A percentile compares a stretch with the other conserved stretches of the same genome.
phyloP scores from a whole-genome alignment of 2,888 invertebrate genomes.

The Agriopis marginaria region DNA sequence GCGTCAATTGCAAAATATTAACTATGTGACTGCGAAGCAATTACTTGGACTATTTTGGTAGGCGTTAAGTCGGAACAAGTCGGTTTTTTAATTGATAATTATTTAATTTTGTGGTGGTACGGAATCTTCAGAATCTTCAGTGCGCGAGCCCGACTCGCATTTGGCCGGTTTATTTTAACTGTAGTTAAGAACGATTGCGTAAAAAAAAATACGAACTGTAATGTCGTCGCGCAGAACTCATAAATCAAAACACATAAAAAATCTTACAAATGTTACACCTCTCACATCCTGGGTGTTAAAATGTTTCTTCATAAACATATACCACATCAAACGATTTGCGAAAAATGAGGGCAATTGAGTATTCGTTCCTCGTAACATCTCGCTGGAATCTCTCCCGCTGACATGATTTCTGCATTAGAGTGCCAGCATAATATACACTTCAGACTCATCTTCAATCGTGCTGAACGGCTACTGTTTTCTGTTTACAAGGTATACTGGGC shows the following conservation, averaged over 20 bases:
- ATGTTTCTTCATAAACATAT: slow-evolving; percentile 27
- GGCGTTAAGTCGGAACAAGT: no score
- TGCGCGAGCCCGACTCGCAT: no score
- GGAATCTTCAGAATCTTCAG: no score
- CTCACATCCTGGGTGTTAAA: slow-evolving; percentile 24
- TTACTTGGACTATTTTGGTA: no score
- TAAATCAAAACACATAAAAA: slow-evolving; percentile 28
- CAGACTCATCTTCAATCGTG: background rate
- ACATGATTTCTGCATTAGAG: slow-evolving; percentile 34
- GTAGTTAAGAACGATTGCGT: background rate
- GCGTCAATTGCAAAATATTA: no score
- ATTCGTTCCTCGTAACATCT: slow-evolving; percentile 25
- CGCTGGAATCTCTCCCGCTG: slow-evolving; percentile 22
- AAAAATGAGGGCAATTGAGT: slow-evolving; percentile 34
- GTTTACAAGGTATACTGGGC: background rate
- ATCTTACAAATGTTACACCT: slow-evolving; percentile 18
- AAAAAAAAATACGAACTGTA: background rate
- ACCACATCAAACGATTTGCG: slow-evolving; percentile 33
- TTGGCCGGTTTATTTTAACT: no score
- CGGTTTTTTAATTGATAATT: no score
- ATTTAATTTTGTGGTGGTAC: no score
- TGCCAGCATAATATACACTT: background rate
- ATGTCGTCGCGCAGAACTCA: background rate
- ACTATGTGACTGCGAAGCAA: no score
- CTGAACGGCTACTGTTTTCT: background rate